Percentiles rank a stretch among this genome's conserved stretches.
Conservation (phyloP, 2,113 vertebrate species). For the Scalopus aquaticus region DNA sequence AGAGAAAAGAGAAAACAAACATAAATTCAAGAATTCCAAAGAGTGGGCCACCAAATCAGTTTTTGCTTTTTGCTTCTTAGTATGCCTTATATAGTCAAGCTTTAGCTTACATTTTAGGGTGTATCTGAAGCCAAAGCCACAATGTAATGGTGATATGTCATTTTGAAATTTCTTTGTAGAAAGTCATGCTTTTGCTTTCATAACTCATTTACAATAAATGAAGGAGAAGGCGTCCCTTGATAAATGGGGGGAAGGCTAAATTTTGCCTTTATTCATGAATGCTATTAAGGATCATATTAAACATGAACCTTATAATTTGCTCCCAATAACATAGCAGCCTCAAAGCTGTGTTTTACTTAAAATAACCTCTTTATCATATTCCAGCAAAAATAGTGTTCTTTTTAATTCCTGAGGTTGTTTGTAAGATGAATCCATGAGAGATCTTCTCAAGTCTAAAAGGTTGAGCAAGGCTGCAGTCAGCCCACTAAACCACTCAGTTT, state of each 20-base stretch:
- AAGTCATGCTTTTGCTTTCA: constrained; percentile 35
- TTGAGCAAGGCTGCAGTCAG: background rate
- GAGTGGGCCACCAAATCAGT: background rate
- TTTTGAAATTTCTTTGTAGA: constrained; percentile 46
- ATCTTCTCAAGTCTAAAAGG: background rate
- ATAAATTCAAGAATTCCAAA: constrained; percentile 34
- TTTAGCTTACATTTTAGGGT: background rate
- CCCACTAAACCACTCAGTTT: background rate
- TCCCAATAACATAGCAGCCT: background rate
- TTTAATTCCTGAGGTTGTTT: background rate
- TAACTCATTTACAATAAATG: constrained; percentile 10
- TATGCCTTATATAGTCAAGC: constrained; percentile 43
- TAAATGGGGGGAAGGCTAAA: background rate
- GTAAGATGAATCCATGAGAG: background rate
- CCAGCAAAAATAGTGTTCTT: background rate
- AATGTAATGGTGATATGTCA: background rate
- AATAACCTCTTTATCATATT: background rate
- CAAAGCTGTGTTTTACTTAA: background rate
- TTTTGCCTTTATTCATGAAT: background rate
- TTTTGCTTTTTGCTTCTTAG: constrained; percentile 35
- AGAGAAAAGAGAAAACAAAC: background rate
- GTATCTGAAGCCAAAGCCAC: constrained; percentile 13
- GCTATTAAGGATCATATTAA: background rate
- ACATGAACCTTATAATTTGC: background rate
- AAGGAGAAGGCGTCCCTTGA: background rate